Evolutionary conservation across 1,140 invertebrate species (phyloP), one percentile per base, ranked within the genome.

Genomic region (Coboldia fuscipes): DNA sequence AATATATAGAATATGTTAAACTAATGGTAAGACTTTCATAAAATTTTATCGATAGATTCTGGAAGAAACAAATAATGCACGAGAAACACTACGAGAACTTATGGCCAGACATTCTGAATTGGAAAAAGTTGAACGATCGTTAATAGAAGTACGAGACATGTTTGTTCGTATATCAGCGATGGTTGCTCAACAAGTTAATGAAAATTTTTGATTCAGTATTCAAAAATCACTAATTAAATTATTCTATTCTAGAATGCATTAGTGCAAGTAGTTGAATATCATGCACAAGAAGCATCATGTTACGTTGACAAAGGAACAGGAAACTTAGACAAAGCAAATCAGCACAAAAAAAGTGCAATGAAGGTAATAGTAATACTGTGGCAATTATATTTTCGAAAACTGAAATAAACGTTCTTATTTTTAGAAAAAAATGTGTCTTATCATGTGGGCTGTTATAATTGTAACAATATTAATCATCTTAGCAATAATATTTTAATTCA

Each of bases 11-110:
- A 5, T 7, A 23, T 23, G 22, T 7, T 7, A 7, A 5, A 7
- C 22, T 23, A 23, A n/a, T 29, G 9, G 10, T 16, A 4, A 30
- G 15, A 5, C 6, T n/a, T 21, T 6, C n/a, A 12, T 10, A 9
- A 12, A 9, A n/a, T 10, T 32, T 20, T 3, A 2, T 21, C 13
- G 10, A 10, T 12, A 54, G 51, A 47, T 51, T 36, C 37, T 54
- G 16, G 49, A 54, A 42, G 49, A 54, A 30, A 54, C 51, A 6
- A 49, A 54, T 33, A 54, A 49, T 30, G 51, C 51, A 30, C 37
- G 51, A 3, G 45, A 45, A 29, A 48, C 44, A 2, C 30, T 54
- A 15, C 41, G 50, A 8, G 47, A 54, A 40, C 42, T 54, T 3
- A 47, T 54, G 45, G 46, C 52, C 28, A 40, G 51, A 8, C 50